Conservation (phyloP, 1,140 invertebrate genomes). For the Zophobas atratus region DNA sequence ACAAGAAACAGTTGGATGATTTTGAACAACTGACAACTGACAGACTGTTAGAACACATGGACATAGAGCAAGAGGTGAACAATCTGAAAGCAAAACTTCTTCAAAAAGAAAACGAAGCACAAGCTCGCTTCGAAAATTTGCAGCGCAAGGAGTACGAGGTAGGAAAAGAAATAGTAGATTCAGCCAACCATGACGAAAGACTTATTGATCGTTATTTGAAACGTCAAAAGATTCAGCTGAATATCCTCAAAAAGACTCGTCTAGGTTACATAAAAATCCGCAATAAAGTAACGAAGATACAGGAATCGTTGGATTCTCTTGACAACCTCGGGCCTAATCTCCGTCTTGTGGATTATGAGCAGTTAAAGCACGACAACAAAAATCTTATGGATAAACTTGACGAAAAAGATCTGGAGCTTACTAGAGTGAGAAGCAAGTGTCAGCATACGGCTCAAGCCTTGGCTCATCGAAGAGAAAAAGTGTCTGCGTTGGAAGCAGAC, state of each 20-base stretch:
- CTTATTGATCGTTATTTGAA: slow-evolving; percentile 45
- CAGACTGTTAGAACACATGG: too few relatives aligned
- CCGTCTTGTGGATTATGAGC: slow-evolving; percentile 60
- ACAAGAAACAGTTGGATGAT: slow-evolving; percentile 53
- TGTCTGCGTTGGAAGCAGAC: slow-evolving; percentile 11
- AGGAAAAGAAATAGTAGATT: slow-evolving; percentile 54
- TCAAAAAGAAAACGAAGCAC: slow-evolving; percentile 36
- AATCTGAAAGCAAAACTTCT: background rate
- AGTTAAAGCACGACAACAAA: slow-evolving; percentile 60
- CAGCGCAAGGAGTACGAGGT: slow-evolving; percentile 51
- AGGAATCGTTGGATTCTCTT: slow-evolving; percentile 46
- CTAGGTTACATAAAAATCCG: slow-evolving; percentile 50
- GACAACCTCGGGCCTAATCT: slow-evolving; percentile 56
- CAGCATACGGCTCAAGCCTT: slow-evolving; percentile 53
- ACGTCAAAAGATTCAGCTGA: slow-evolving; percentile 46
- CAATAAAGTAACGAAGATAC: slow-evolving; percentile 44
- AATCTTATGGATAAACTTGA: slow-evolving; percentile 63
- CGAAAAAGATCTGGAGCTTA: slow-evolving; percentile 59
- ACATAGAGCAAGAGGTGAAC: slow-evolving; percentile 14
- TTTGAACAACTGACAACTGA: slow-evolving; percentile 23
- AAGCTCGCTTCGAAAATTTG: slow-evolving; percentile 50
- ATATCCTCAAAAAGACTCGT: slow-evolving; percentile 40
- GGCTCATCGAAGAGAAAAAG: slow-evolving; percentile 60
- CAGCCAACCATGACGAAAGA: slow-evolving; percentile 54
- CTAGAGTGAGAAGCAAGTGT: slow-evolving; percentile 51